Evolutionary conservation across 2,797 vertebrate genomes (phyloP).

Genomic region (Graptemys geographica): DNA sequence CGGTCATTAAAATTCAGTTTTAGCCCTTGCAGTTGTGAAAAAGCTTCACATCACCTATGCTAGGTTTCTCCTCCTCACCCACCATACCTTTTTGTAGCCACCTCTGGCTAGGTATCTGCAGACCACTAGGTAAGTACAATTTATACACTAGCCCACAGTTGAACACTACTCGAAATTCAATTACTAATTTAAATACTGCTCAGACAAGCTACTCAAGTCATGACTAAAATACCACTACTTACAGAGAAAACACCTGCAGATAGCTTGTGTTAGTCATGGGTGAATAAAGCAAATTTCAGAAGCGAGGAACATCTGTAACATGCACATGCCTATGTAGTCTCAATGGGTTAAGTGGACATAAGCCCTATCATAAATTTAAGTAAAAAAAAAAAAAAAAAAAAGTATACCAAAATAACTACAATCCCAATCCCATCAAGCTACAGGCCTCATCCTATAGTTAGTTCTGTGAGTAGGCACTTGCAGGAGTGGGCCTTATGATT

Average conservation of each 20-base stretch:
- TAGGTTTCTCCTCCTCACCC: neutral
- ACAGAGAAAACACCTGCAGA: slow-evolving; percentile 62
- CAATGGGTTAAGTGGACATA: slow-evolving; percentile 53
- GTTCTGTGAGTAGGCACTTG: neutral
- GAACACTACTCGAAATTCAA: slow-evolving; percentile 50
- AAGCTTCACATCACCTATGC: neutral
- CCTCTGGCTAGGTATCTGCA: neutral
- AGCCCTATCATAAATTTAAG: slow-evolving; percentile 44
- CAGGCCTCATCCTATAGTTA: neutral
- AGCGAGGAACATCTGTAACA: slow-evolving; percentile 20
- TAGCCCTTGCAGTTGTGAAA: neutral
- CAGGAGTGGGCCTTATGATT: neutral
- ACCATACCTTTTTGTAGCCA: slow-evolving; percentile 1
- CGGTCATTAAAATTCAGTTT: neutral
- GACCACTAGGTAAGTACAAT: neutral
- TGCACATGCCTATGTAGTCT: slow-evolving; percentile 60
- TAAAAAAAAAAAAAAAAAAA: neutral
- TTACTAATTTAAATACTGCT: slow-evolving; percentile 64
- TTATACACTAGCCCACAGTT: neutral
- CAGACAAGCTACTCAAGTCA: slow-evolving; percentile 66
- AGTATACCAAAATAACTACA: neutral
- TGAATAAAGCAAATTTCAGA: neutral
- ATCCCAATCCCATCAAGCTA: neutral
- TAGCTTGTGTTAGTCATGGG: slow-evolving; percentile 51
- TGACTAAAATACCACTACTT: slow-evolving; percentile 68